Evolutionary conservation across 2,113 vertebrate species (phyloP).

Genomic region (Thinocorus orbignyianus): DNA sequence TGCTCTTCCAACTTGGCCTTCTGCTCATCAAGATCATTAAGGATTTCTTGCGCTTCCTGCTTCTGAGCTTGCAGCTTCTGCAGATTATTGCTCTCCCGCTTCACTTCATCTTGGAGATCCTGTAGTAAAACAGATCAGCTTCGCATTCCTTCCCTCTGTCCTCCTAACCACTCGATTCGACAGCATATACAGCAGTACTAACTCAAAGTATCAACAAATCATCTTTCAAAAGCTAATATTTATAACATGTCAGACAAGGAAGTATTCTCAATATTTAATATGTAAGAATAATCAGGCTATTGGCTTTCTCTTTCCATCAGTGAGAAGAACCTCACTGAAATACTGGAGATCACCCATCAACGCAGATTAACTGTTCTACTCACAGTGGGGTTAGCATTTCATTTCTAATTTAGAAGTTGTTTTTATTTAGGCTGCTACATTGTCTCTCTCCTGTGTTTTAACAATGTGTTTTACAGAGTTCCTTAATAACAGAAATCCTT

Average conservation of each 20-base stretch:
- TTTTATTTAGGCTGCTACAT: background rate
- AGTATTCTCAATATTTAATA: background rate
- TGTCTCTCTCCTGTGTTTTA: background rate
- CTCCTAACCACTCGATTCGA: background rate
- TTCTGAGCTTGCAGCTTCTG: slow-evolving; percentile 89
- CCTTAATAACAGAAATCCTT: background rate
- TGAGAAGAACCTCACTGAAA: background rate
- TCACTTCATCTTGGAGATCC: slow-evolving; percentile 96
- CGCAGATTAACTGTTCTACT: background rate
- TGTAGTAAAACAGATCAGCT: slow-evolving; percentile 54
- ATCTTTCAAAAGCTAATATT: background rate
- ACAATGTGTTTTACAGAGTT: background rate
- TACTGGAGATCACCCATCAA: background rate
- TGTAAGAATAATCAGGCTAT: background rate
- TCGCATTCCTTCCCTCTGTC: background rate
- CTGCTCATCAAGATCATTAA: slow-evolving; percentile 92
- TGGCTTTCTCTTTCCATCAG: background rate
- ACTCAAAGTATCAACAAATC: background rate
- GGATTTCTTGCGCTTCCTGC: slow-evolving; percentile 88
- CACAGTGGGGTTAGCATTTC: background rate
- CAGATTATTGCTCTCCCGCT: slow-evolving; percentile 85
- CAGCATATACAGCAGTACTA: background rate
- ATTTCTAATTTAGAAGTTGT: background rate
- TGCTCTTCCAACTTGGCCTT: slow-evolving; percentile 91
- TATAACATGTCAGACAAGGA: background rate